These are phyloP conservation scores for Procambarus clarkii DNA, from an alignment of 1,140 invertebrate genomes.

Conservation along the genomic window DNA sequence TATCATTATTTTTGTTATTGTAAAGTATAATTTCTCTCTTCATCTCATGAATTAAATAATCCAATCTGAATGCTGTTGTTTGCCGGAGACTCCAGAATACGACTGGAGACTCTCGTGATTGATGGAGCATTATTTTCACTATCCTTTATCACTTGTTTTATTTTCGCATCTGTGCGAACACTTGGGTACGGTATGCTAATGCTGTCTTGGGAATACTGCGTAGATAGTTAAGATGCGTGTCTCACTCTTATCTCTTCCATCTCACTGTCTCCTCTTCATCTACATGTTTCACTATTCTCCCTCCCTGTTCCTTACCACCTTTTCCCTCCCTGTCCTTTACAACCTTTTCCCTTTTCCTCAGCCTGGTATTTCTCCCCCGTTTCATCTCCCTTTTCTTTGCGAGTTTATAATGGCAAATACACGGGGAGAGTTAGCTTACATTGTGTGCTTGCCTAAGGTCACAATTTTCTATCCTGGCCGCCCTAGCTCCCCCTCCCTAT, in stretches of 20 bases:
- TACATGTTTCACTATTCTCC: background rate
- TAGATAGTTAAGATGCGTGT: no score
- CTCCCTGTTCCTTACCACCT: background rate
- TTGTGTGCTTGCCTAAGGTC: background rate
- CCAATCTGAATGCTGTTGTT: no score
- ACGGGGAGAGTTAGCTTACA: background rate
- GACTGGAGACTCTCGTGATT: no score
- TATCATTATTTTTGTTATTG: no score
- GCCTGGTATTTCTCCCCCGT: no score
- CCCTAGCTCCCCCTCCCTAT: background rate
- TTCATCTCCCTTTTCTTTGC: background rate
- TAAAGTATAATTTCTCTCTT: no score
- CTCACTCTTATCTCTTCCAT: background rate
- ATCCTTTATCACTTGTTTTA: background rate
- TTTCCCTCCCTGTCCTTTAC: background rate
- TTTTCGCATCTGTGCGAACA: no score
- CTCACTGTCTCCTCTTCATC: background rate
- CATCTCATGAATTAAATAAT: no score
- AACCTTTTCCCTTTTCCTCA: background rate
- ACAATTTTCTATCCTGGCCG: background rate
- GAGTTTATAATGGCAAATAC: no score
- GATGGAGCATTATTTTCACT: background rate
- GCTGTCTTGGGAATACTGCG: no score
- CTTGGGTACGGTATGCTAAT: no score
- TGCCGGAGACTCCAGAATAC: no score